phyloP scores from a whole-genome alignment of 2,888 invertebrate species.

The Metallyticus violacea region DNA sequence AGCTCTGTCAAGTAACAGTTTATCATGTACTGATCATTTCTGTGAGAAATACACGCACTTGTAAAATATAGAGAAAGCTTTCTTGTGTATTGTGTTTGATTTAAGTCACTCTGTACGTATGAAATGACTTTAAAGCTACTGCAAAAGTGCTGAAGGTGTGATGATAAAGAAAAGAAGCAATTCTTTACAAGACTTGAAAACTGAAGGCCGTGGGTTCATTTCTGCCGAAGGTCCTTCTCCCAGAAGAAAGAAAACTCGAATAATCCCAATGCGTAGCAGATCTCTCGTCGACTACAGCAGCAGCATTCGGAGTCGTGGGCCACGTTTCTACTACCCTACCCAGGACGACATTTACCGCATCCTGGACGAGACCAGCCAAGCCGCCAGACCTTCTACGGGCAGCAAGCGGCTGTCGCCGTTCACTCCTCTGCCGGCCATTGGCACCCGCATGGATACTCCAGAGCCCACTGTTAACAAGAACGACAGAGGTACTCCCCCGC shows the following conservation, averaged over 20 bases:
- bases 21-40: no score
- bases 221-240: background rate
- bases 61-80: no score
- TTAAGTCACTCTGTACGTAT: no score
- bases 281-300: background rate
- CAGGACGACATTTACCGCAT: constrained; percentile 4
- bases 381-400: background rate
- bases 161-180: background rate
- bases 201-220: background rate
- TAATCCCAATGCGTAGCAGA: background rate
- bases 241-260: background rate
- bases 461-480: background rate
- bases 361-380: background rate
- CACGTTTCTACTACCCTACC: background rate
- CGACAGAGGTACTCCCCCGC: background rate
- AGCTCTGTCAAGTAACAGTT: no score
- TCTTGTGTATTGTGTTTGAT: no score
- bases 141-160: background rate
- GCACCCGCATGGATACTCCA: background rate
- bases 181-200: background rate
- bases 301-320: background rate
- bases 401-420: constrained; percentile 6
- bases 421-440: constrained; percentile 6
- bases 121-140: background rate
- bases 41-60: no score